Evolutionary conservation across 2,113 vertebrate species (phyloP).

Genomic region (Hippocampus abdominalis): DNA sequence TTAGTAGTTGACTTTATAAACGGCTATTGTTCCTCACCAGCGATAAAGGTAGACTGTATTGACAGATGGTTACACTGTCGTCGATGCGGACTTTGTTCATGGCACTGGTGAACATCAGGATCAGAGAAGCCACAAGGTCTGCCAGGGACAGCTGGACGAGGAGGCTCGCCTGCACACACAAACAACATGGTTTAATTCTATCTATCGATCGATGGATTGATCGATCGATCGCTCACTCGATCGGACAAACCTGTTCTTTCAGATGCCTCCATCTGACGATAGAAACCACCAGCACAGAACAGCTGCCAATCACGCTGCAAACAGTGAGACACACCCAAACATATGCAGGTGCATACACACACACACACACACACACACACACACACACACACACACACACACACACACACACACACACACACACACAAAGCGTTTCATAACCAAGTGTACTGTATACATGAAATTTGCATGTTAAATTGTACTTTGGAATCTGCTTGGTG

Average conservation of each 20-base stretch:
- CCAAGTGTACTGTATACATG: neutral
- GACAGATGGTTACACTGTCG: conserved; percentile 46
- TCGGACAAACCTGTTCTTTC: conserved; percentile 58
- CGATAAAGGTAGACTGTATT: conserved; percentile 64
- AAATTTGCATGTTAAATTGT: too few relatives aligned
- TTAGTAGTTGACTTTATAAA: neutral
- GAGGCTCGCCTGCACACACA: conserved; percentile 54
- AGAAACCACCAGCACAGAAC: conserved; percentile 69
- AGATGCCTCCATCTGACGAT: conserved; percentile 61
- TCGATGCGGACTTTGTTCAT: conserved; percentile 45
- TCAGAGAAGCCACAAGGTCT: conserved; percentile 69
- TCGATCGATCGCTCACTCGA: neutral
- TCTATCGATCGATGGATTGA: neutral
- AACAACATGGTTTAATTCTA: neutral
- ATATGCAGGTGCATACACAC: too few relatives aligned
- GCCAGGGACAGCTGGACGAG: conserved; percentile 76
- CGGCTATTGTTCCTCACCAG: conserved; percentile 60
- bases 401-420: too few relatives aligned
- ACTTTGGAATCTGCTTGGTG: too few relatives aligned
- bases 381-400: too few relatives aligned
- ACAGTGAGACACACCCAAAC: neutral
- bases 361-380: too few relatives aligned
- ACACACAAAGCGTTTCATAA: neutral
- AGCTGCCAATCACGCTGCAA: conserved; percentile 70
- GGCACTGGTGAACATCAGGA: conserved; percentile 53